Conservation (phyloP, 2,797 vertebrate species). For the Chloroceryle inda region DNA sequence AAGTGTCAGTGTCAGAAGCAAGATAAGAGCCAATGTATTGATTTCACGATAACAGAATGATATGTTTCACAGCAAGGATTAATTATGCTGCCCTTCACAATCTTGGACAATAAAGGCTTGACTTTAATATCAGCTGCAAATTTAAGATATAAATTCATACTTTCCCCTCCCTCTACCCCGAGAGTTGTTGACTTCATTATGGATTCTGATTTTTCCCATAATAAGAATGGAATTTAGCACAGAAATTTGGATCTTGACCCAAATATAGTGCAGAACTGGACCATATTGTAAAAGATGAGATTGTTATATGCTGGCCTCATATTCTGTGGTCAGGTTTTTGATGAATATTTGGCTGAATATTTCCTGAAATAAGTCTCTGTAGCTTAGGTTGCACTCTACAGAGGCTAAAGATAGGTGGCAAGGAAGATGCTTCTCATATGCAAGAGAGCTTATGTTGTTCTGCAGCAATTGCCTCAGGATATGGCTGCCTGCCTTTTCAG, state of each 20-base stretch:
- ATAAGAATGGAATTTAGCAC: background rate
- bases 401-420: background rate
- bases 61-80: background rate
- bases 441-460: background rate
- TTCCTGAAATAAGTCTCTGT: background rate
- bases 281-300: background rate
- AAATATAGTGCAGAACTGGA: background rate
- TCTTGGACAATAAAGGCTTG: background rate
- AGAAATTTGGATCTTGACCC: background rate
- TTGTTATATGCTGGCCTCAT: background rate
- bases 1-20: background rate
- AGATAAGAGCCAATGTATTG: background rate
- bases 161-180: background rate
- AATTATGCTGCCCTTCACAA: background rate
- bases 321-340: background rate
- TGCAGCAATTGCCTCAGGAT: background rate
- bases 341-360: background rate
- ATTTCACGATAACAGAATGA: conserved; percentile 5
- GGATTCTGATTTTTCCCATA: background rate
- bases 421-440: background rate
- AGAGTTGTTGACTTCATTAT: background rate
- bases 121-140: background rate
- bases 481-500: background rate
- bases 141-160: background rate
- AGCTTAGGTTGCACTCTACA: background rate